These are phyloP conservation scores for Hyperoplus lanceolatus DNA, from an alignment of 2,797 vertebrate genomes.

Conservation along the genomic window DNA sequence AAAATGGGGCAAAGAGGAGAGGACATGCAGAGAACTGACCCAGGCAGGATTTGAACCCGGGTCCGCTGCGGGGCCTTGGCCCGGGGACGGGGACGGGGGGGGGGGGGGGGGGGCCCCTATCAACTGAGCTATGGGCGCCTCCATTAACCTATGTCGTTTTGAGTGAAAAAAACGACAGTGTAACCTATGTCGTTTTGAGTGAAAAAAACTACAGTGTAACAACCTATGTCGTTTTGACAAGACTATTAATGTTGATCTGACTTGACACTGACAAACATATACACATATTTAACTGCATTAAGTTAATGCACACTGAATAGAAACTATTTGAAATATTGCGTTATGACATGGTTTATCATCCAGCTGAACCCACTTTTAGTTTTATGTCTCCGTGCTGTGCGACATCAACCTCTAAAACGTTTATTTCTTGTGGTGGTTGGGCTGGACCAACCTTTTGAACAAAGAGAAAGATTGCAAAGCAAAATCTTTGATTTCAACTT, in stretches of 20 bases:
- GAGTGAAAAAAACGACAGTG: too few relatives aligned
- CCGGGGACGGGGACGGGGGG: too few relatives aligned
- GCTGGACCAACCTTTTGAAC: conserved; percentile 8
- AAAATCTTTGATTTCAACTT: conserved; percentile 52
- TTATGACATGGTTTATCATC: not conserved
- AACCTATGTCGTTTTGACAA: too few relatives aligned
- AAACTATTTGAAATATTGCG: not conserved
- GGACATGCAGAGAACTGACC: too few relatives aligned
- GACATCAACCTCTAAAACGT: not conserved
- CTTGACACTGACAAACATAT: not conserved
- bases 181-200: too few relatives aligned
- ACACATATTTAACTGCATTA: not conserved
- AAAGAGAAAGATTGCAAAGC: conserved; percentile 28
- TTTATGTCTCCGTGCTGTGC: not conserved
- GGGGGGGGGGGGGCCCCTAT: too few relatives aligned
- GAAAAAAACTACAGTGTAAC: too few relatives aligned
- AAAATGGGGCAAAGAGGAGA: too few relatives aligned
- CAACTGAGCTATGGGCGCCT: too few relatives aligned
- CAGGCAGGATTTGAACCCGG: too few relatives aligned
- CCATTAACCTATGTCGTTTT: too few relatives aligned
- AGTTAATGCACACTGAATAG: not conserved
- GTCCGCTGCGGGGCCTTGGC: too few relatives aligned
- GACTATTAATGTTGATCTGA: not conserved
- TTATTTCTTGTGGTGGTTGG: not conserved
- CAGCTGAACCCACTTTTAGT: not conserved